phyloP scores from a whole-genome alignment of 2,888 invertebrate species.

The Drosophila anomelani region DNA sequence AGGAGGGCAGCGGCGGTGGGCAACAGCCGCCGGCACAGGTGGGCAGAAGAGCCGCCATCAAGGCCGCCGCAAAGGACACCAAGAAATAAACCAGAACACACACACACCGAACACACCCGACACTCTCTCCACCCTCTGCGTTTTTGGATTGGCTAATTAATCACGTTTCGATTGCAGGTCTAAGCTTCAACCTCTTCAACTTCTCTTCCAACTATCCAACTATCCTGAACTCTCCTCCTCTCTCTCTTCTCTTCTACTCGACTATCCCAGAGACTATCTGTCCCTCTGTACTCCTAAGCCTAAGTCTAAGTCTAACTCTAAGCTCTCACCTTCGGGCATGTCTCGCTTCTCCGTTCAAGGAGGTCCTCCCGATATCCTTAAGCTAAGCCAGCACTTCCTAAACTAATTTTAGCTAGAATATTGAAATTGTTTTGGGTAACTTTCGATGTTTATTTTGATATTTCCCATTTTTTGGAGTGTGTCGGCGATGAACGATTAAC shows the following conservation, averaged over 20 bases:
- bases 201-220: constrained; percentile 58
- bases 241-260: constrained; percentile 56
- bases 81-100: constrained; percentile 23
- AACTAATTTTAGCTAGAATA: constrained; percentile 76
- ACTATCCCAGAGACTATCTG: constrained; percentile 55
- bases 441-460: constrained; percentile 48
- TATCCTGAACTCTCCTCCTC: constrained; percentile 44
- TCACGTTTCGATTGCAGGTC: constrained; percentile 73
- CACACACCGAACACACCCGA: neutral
- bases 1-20: constrained; percentile 75
- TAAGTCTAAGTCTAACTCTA: constrained; percentile 55
- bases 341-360: neutral
- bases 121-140: neutral
- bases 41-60: constrained; percentile 71
- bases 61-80: constrained; percentile 32
- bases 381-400: constrained; percentile 64
- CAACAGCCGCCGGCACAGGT: constrained; percentile 81
- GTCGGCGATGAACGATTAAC: constrained; percentile 33
- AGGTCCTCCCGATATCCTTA: constrained; percentile 10
- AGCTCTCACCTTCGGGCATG: constrained; percentile 36
- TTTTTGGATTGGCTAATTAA: constrained; percentile 60
- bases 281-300: constrained; percentile 49
- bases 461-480: constrained; percentile 46
- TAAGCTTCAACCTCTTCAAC: constrained; percentile 66
- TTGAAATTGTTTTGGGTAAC: constrained; percentile 73